Conservation (phyloP, 2,797 vertebrate genomes). For the Geotria australis region DNA sequence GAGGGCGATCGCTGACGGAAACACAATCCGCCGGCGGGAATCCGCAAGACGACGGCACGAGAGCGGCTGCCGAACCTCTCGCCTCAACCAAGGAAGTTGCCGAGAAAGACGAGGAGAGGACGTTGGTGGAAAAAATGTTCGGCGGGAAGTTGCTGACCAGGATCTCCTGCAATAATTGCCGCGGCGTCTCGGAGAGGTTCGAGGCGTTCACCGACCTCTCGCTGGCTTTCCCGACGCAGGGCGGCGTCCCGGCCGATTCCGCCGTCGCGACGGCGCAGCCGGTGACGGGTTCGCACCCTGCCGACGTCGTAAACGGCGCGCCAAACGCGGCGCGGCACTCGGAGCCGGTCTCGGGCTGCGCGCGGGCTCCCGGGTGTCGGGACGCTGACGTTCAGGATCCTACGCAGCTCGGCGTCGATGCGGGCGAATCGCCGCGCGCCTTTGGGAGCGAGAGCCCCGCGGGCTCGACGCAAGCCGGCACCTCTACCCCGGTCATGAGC, state of each 20-base stretch:
- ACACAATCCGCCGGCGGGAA: too few relatives aligned
- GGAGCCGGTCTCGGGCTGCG: not conserved
- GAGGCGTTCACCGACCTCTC: constrained; percentile 89
- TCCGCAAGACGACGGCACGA: too few relatives aligned
- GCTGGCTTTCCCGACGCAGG: constrained; percentile 46
- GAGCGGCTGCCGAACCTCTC: too few relatives aligned
- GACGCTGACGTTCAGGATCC: too few relatives aligned
- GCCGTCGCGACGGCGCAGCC: constrained; percentile 2
- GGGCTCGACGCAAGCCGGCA: not conserved
- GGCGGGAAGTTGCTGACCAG: constrained; percentile 56
- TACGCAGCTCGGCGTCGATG: too few relatives aligned
- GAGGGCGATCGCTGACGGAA: too few relatives aligned
- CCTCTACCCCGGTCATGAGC: not conserved
- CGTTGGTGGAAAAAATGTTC: constrained; percentile 72
- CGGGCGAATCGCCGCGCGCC: too few relatives aligned
- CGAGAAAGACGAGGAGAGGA: constrained; percentile 9
- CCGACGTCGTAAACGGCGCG: not conserved
- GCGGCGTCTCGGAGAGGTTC: constrained; percentile 61
- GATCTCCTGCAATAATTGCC: constrained; percentile 63
- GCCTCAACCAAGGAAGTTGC: constrained; percentile 7
- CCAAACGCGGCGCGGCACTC: not conserved
- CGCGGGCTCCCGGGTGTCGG: not conserved
- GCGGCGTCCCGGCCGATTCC: not conserved
- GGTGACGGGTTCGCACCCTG: not conserved
- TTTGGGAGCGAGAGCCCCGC: not conserved